Conservation (phyloP, 30 jellyfish, hydroid and myxozoan genomes). For the Aurelia aurita region DNA sequence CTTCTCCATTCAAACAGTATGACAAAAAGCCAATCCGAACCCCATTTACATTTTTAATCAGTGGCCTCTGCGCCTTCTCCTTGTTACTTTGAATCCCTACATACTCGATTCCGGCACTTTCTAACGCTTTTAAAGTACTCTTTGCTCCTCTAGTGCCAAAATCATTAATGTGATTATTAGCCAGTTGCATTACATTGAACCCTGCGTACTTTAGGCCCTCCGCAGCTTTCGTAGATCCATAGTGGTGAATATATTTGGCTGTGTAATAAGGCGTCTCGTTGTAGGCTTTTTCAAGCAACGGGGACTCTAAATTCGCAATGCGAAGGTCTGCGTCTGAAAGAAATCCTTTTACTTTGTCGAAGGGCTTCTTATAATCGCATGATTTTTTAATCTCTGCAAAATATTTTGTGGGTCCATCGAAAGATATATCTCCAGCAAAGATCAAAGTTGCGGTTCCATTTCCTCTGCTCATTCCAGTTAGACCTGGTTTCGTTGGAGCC, state of each 20-base stretch:
- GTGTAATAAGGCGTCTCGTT: neutral
- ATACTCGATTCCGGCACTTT: slow-evolving; percentile 42
- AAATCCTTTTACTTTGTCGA: slow-evolving; percentile 9
- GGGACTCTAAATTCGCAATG: slow-evolving; percentile 55
- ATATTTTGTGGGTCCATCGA: slow-evolving; percentile 46
- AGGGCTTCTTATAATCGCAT: slow-evolving; percentile 41
- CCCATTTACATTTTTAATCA: slow-evolving; percentile 72
- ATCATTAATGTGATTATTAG: slow-evolving; percentile 72
- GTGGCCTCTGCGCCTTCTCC: slow-evolving; percentile 31
- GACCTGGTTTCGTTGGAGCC: no score
- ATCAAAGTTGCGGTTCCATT: slow-evolving; percentile 57
- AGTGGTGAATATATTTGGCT: slow-evolving; percentile 2
- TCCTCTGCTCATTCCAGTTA: no score
- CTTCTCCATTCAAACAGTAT: slow-evolving; percentile 65
- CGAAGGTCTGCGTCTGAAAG: slow-evolving; percentile 55
- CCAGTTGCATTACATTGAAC: slow-evolving; percentile 44
- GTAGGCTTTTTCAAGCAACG: slow-evolving; percentile 14
- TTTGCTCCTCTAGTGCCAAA: slow-evolving; percentile 63
- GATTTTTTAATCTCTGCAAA: slow-evolving; percentile 38
- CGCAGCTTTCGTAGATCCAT: slow-evolving; percentile 56
- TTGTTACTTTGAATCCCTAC: slow-evolving; percentile 54
- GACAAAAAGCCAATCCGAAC: slow-evolving; percentile 66
- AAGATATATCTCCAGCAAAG: slow-evolving; percentile 65
- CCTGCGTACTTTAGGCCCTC: slow-evolving; percentile 77
- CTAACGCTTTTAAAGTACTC: slow-evolving; percentile 34